phyloP scores from a whole-genome alignment of 1,140 invertebrate genomes.

The Drosophila subobscura region DNA sequence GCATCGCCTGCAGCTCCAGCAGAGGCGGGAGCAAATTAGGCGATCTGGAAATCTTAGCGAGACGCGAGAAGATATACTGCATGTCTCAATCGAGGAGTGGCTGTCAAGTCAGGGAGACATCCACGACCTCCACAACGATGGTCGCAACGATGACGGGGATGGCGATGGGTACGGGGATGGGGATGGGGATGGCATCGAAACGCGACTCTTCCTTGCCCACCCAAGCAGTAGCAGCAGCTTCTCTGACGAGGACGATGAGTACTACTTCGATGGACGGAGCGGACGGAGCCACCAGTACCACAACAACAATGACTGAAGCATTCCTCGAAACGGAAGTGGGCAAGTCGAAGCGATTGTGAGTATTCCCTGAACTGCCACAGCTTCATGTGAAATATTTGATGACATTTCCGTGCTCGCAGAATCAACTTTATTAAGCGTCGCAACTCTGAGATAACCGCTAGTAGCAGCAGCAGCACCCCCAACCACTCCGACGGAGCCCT shows the following conservation, averaged over 20 bases:
- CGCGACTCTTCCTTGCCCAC: constrained; percentile 67
- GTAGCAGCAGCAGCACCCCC: constrained; percentile 77
- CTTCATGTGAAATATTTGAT: neutral
- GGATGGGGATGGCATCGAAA: constrained; percentile 46
- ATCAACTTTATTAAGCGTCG: constrained; percentile 85
- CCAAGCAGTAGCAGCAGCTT: constrained; percentile 74
- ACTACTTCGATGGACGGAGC: constrained; percentile 79
- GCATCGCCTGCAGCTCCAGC: constrained; percentile 72
- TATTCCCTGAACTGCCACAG: neutral
- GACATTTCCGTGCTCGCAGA: constrained; percentile 56
- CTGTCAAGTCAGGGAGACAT: constrained; percentile 79
- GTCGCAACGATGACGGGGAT: constrained; percentile 31
- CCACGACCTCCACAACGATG: constrained; percentile 42
- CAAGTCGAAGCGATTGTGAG: constrained; percentile 78
- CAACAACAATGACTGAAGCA: constrained; percentile 69
- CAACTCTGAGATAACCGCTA: constrained; percentile 79
- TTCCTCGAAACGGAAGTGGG: constrained; percentile 70
- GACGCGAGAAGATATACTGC: constrained; percentile 83
- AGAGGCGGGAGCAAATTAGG: constrained; percentile 82
- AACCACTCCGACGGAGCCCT: constrained; percentile 78
- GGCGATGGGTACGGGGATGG: constrained; percentile 46
- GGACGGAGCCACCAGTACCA: constrained; percentile 44
- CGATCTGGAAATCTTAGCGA: constrained; percentile 84
- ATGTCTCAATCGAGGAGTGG: constrained; percentile 84
- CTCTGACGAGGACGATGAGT: constrained; percentile 80